These are phyloP conservation scores for Ceraclea dissimilis DNA, from an alignment of 2,888 invertebrate genomes.

Conservation along the genomic window DNA sequence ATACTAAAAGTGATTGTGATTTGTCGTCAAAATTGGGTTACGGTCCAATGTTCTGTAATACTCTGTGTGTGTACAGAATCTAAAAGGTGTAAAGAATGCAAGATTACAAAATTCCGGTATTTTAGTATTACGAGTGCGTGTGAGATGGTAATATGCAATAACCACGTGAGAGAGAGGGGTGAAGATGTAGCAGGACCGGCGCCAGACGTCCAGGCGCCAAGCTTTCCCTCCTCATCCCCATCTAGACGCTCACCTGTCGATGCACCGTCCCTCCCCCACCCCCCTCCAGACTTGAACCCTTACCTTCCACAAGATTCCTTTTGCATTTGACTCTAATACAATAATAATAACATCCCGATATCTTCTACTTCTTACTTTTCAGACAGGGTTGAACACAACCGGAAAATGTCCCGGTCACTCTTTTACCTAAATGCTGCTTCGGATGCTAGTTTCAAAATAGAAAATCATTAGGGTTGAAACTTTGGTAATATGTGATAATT, in stretches of 20 bases:
- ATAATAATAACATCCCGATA: not conserved
- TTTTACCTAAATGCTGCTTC: no score
- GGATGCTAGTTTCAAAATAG: no score
- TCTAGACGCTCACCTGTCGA: not conserved
- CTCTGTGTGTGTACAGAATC: no score
- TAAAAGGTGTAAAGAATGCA: not conserved
- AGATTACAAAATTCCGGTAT: not conserved
- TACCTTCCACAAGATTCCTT: slow-evolving; percentile 5
- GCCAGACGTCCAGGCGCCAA: slow-evolving; percentile 22
- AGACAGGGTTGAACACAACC: no score
- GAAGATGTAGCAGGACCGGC: slow-evolving; percentile 17
- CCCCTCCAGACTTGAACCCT: no score
- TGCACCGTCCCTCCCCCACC: slow-evolving; percentile 5
- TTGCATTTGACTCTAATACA: slow-evolving; percentile 8
- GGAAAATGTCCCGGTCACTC: no score
- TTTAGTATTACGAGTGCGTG: not conserved
- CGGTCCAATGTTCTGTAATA: no score
- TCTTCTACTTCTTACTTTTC: no score
- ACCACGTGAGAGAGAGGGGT: not conserved
- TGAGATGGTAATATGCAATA: not conserved
- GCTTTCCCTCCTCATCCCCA: not conserved
- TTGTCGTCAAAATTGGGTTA: no score
- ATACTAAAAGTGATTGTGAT: no score
- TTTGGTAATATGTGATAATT: no score
- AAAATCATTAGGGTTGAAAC: no score